These are phyloP conservation scores for Anastrepha ludens DNA, from an alignment of 1,140 invertebrate genomes.

Conservation along the genomic window DNA sequence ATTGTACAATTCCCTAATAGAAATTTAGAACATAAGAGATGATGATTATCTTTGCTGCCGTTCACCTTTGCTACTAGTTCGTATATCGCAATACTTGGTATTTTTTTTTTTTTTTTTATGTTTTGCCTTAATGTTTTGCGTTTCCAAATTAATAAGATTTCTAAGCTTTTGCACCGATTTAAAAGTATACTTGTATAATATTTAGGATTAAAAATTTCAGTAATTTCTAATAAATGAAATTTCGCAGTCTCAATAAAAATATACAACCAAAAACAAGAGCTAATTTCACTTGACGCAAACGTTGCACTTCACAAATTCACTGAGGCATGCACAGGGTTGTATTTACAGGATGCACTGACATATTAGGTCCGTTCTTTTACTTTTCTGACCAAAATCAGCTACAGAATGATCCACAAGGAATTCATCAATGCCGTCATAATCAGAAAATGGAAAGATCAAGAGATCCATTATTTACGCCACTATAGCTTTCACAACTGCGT, in stretches of 20 bases:
- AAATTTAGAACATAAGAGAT: not conserved
- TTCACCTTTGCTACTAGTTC: constrained; percentile 31
- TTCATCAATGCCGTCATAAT: no score
- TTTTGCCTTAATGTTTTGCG: not conserved
- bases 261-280: constrained; percentile 28
- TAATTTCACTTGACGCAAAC: not conserved
- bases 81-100: not conserved
- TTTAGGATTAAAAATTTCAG: not conserved
- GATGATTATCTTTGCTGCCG: not conserved
- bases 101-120: not conserved
- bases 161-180: no score
- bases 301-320: constrained; percentile 6
- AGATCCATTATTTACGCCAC: no score
- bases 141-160: not conserved
- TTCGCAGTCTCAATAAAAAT: constrained; percentile 2
- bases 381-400: no score
- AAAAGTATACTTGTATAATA: not conserved
- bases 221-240: not conserved
- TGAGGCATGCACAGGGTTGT: not conserved
- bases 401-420: no score
- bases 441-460: no score
- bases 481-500: no score
- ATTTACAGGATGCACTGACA: not conserved
- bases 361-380: no score
- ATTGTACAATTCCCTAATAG: not conserved